Evolutionary conservation across 2,113 vertebrate species (phyloP).

Genomic region (Ophthalmolycus amberensis): DNA sequence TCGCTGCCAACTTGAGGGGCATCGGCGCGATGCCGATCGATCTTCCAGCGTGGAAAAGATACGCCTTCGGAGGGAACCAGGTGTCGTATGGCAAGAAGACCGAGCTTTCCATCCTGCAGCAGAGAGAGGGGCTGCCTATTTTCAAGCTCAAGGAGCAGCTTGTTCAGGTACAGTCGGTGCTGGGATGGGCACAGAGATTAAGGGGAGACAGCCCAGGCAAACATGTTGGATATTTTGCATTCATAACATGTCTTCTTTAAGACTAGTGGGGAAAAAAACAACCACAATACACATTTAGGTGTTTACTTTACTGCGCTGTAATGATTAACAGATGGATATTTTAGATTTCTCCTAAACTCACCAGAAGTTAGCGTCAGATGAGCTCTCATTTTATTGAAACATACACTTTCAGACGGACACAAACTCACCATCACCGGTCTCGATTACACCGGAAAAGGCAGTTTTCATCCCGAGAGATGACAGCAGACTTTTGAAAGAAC

Average conservation of each 20-base stretch:
- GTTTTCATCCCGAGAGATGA: neutral
- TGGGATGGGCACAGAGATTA: neutral
- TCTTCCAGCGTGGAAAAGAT: conserved; percentile 95
- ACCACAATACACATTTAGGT: neutral
- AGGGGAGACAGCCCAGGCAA: neutral
- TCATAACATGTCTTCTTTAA: neutral
- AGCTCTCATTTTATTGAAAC: neutral
- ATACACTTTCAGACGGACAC: neutral
- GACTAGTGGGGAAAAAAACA: neutral
- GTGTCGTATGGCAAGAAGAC: conserved; percentile 95
- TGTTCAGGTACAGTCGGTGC: conserved; percentile 83
- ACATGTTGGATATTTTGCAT: neutral
- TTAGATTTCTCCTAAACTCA: too few relatives aligned
- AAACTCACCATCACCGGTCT: too few relatives aligned
- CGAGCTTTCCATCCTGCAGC: conserved; percentile 92
- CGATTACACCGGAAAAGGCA: too few relatives aligned
- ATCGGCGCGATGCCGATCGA: conserved; percentile 95
- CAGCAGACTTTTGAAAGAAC: neutral
- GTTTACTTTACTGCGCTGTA: neutral
- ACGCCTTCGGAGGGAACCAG: conserved; percentile 94
- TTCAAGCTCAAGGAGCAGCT: conserved; percentile 94
- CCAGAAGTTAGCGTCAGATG: neutral
- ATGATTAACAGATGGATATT: neutral
- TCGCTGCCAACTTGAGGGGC: conserved; percentile 95
- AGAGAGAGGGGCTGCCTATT: conserved; percentile 93